Evolutionary conservation across 1,140 invertebrate species (phyloP), one percentile per base, ranked within the genome.

Genomic region (Heliconius nattereri): DNA sequence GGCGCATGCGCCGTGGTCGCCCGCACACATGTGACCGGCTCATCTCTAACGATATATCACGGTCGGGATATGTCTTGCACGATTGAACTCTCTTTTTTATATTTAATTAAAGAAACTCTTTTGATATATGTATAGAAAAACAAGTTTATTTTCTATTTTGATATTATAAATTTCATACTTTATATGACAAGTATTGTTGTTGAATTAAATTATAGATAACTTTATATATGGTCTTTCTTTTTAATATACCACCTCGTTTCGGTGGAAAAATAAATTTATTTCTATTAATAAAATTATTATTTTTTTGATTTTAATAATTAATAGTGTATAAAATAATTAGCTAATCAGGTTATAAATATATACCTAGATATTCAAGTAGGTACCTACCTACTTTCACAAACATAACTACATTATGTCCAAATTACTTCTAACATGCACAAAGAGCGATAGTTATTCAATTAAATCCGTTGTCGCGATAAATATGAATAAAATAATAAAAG

Each of bases 1-100:
- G 91, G 87, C 90, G 90, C 90, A 92, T 93, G 92, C 91, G 92
- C 85, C 80, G 66, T 84, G 73, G 76, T 81, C 81, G 81, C 83
- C 79, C 75, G 77, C 87, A 86, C 89, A 90, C 89, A 91, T 91
- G 89, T 88, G 89, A 84, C 85, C 85, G 82, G 83, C 81, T 79
- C 70, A 79, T 83, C 80, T 79, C 78, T 75, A 79, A 37, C 76
- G 49, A 79, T 82, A 82, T 77, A 83, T 79, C 81, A 80, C 79
- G 78, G 75, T 76, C 29, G 32, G 71, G 66, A 75, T 75, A 45
- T 75, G 60, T 66, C 57, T 52, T 71, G 71, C 40, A 76, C 49
- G 26, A 60, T 76, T 74, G 72, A 72, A 29, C 49, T 75, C 52
- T 76, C 26, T 80, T 80, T 80, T 80, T 80, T 57, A 60, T 75